phyloP scores from a whole-genome alignment of 2,113 vertebrate species.

The Axis porcinus region DNA sequence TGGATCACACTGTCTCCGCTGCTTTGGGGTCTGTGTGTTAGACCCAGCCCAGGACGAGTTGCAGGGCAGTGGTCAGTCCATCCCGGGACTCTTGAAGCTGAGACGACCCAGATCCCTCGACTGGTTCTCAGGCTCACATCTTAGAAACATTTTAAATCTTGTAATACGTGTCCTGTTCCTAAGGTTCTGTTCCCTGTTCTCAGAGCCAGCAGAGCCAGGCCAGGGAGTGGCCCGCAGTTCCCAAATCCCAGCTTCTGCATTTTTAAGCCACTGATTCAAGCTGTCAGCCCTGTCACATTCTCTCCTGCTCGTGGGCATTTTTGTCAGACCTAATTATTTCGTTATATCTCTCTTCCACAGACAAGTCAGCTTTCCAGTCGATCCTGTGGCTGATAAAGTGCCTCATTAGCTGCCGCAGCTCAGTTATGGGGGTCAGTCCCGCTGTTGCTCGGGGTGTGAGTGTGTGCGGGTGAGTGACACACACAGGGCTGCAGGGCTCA shows the following conservation, averaged over 20 bases:
- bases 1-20: not conserved
- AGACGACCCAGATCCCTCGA: accelerated
- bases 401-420: not conserved
- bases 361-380: not conserved
- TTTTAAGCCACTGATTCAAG: not conserved
- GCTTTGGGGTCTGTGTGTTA: not conserved
- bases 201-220: not conserved
- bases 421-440: not conserved
- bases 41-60: no score
- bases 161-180: accelerated
- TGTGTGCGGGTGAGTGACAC: accelerated
- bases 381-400: not conserved
- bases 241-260: not conserved
- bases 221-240: not conserved
- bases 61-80: accelerated
- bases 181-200: not conserved
- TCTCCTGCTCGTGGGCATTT: not conserved
- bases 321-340: not conserved
- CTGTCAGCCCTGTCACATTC: not conserved
- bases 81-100: accelerated
- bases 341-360: not conserved
- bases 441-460: not conserved
- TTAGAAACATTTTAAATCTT: not conserved
- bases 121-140: not conserved
- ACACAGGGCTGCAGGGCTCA: accelerated